Evolutionary conservation across 2,888 invertebrate species (phyloP), one percentile per base, ranked within the genome.

Genomic region (Standfussiana lucernea): DNA sequence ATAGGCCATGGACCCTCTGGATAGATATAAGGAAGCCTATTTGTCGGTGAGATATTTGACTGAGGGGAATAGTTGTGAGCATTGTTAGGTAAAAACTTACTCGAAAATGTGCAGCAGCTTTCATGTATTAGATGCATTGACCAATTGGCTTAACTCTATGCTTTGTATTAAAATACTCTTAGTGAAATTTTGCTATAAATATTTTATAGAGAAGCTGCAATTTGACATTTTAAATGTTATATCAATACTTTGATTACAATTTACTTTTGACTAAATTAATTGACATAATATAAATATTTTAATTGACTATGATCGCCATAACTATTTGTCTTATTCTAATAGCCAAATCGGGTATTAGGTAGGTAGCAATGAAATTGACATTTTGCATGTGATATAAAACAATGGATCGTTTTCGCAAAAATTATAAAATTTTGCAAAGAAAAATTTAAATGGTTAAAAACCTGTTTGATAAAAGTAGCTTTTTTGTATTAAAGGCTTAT

Each of bases 11-110:
- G 83, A 84, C 81, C 72, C 59, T 77, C 72, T 80, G 72, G 83
- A 74, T 84, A 84, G 72, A 72, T 80, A 1, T 71, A 80, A 75
- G 77, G 28, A 69, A 84, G 56, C 59, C 40, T 56, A 65, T 72
- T 53, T 75, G 67, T 67, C 72, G 71, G 82, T 80, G 66, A 79
- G 72, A 67, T 69, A 45, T 42, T 78, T 47, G 70, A 75, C 47
- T 84, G 72, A 84, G 84, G 69, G 73, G 67, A 86, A 86, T 86
- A 87, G 82, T 86, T 87, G 66, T 84, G 87, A 81, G 74, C 70
- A 77, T 73, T 80, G 42, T 73, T 71, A 75, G 70, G 68, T 84
- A 47, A 42, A 8, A 61, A 42, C 40, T 70, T 67, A 64, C 28
- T 77, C 18, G 24, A 72, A 62, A 66, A 72, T 47, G n/a, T 66